Evolutionary conservation across 2,113 vertebrate species (phyloP), one percentile per base, ranked within the genome.

Genomic region (Vicugna pacos): DNA sequence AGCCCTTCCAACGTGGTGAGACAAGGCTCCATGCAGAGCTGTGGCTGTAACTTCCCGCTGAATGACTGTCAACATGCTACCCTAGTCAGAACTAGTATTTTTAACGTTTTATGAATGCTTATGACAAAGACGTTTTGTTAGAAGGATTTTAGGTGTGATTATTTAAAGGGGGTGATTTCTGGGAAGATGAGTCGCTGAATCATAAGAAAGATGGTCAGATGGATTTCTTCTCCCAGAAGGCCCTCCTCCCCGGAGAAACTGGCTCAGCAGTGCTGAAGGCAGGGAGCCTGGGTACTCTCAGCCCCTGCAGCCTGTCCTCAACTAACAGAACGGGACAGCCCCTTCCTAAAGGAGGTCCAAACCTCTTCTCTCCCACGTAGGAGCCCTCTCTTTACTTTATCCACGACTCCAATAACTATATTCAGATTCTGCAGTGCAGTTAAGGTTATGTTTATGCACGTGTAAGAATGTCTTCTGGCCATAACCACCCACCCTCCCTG

Each of bases 271-370:
- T 48, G 38, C 72, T 30, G n/a, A 48, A 9, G 24, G 15, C 52
- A 5, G 9, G 13, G 5, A 20, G 5, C 28, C 6, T 14, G 16
- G 28, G 14, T 7, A 28, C 30, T 38, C 8, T 20, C n/a, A 56
- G 10, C 1, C n/a, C n/a, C 3, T 35, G 10, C 35, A 38, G 42
- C 9, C 8, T 1, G 7, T 5, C 52, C n/a, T 35, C 35, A 5
- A 1, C 5, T 4, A 14, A 72, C 20, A 50, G 67, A 56, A 15
- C 22, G 30, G 56, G 46, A 42, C 30, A 2, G 11, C 2, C 14
- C 5, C 35, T 35, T 75, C 48, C 65, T 62, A 54, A 73, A 92
- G 30, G 62, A 48, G 6, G 16, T 12, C 54, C 24, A 1, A 80
- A 32, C 10, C 24, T 58, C 19, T 35, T 72, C 28, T 42, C 70